Evolutionary conservation across 2,888 invertebrate genomes (phyloP).

Genomic region (Rhamphomyia laevipes): DNA sequence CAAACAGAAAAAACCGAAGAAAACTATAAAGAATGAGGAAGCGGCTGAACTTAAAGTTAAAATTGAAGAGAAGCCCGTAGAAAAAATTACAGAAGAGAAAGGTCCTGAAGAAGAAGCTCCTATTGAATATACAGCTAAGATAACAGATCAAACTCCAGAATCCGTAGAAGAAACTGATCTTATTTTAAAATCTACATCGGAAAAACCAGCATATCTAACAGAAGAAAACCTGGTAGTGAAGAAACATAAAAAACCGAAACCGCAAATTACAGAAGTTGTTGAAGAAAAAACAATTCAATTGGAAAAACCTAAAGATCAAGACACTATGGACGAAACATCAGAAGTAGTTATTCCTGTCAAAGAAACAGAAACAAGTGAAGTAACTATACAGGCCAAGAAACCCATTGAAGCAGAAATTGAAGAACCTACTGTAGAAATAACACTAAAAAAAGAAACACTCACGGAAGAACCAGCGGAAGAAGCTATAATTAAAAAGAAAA

Average conservation of each 20-base stretch:
- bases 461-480: constrained; percentile 16
- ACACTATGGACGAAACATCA: constrained; percentile 13
- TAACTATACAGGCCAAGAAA: constrained; percentile 16
- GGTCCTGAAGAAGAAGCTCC: constrained; percentile 2
- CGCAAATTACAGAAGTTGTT: too few species aligned
- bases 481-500: constrained; percentile 27
- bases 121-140: background rate
- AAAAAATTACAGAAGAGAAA: constrained; percentile 22
- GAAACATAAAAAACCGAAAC: too few species aligned
- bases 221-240: constrained; percentile 12
- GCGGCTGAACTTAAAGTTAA: constrained; percentile 24
- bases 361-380: constrained; percentile 22
- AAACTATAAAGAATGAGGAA: constrained; percentile 25
- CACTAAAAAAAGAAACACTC: constrained; percentile 14
- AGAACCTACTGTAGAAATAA: constrained; percentile 21
- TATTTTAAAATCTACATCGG: too few species aligned
- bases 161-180: too few species aligned
- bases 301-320: too few species aligned
- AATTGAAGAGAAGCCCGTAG: constrained; percentile 19
- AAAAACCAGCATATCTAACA: constrained; percentile 26
- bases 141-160: background rate
- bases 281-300: too few species aligned
- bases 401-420: constrained; percentile 16
- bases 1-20: constrained; percentile 24
- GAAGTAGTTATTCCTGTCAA: constrained; percentile 13